Evolutionary conservation across 2,113 vertebrate species (phyloP), one percentile per base, ranked within the genome.

Genomic region (Spea bombifrons): DNA sequence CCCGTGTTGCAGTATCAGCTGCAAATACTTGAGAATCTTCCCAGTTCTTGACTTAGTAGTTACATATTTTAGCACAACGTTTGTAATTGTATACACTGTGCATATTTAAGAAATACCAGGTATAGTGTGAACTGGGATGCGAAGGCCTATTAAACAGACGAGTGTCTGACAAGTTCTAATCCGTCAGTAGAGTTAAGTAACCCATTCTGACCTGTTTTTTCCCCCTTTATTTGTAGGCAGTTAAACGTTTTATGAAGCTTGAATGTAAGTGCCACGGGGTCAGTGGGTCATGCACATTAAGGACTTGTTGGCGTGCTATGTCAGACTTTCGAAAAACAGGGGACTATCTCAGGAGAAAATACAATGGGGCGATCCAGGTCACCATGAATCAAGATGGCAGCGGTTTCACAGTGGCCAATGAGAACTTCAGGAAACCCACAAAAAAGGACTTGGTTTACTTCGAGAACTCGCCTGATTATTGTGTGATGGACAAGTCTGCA

Each of bases 191-290:
- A 9, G 12, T 59, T 59, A 59, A 59, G 55, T 59, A 8, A 13
- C 4, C 55, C 15, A 59, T 9, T 59, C 8, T 13, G 12, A 59
- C 30, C 30, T 59, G 55, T 59, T 13, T 59, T 59, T 3, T 59
- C 4, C 10, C 55, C 55, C 2, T 59, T 4, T 4, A 59, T 59
- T 64, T 75, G 0, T 83, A 99, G 97, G 96, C 97, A 48, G 97
- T 99, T 83, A 95, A 97, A 81, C 92, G 95, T 8, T 99, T 99
- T 87, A 92, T 99, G 93, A 97, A 98, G 89, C 92, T 96, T 84
- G 96, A 99, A 85, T 99, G 97, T 85, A 99, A 99, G 86, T 99
- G 97, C 83, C 97, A 99, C 0, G 97, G 97, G 0, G 95, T 99
- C 75, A 99, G 97, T 0, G 97, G 97, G 81, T 98, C 97, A 63